Base-by-base conservation (phyloP, 2,797 vertebrate genomes). In the Eulemur rubriventer region DNA sequence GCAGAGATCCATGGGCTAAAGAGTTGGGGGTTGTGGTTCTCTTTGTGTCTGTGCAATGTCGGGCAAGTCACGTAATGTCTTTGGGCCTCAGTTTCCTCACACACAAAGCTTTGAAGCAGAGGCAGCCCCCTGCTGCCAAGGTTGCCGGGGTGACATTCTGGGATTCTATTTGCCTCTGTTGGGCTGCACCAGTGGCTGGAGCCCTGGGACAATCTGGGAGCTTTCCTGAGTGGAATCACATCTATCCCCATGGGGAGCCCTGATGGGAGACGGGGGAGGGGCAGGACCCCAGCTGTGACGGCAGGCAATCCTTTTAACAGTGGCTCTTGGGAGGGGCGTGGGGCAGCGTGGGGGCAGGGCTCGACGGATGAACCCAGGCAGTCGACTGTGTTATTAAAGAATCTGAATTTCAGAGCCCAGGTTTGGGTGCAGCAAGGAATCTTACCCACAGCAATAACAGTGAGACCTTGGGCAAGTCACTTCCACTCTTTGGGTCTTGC, bases 1-100 rank as follows among this genome's bases (percentile, higher is more conserved):
- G 26, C 0, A 2, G 57, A 81, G 50, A 55, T 11, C 52, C 28
- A 13, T 0, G 55, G 55, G 59, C n/a, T 43, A 38, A 20, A 55
- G 35, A 11, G 17, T 5, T 6, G 63, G n/a, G 73, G 6, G 13
- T 10, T 79, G 46, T 7, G 41, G 14, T n/a, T 89, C 75, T 88
- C 22, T 59, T 55, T 22, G n/a, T 57, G 78, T 70, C 75, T 96
- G 57, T 73, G 57, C 35, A 20, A 28, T 13, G 0, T 2, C 13
- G 20, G 33, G 41, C 14, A 33, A 55, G 12, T 89, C 63, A 7
- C 18, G 41, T 26, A 18, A 73, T 69, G 24, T 86, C 73, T 65
- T 79, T 75, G 61, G 48, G 81, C 18, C 94, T 87, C 46, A 0
- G 73, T 41, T 81, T 89, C 38, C 55, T 91, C 38, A 52, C 20